phyloP scores from a whole-genome alignment of 2,113 vertebrate species.

The Laticauda laticaudata region DNA sequence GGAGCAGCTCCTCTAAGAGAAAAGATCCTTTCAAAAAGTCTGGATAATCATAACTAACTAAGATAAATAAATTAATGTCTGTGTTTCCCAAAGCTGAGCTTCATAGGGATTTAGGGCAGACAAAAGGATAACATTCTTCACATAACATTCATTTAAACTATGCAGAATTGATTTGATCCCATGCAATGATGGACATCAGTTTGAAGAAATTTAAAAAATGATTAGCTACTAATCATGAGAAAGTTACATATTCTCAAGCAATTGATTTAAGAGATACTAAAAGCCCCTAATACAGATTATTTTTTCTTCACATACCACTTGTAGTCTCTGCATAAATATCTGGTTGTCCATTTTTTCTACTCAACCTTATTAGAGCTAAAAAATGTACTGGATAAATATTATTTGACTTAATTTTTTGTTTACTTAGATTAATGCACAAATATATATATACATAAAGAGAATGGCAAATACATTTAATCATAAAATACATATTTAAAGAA shows the following conservation, averaged over 20 bases:
- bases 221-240: neutral
- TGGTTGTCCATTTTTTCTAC: neutral
- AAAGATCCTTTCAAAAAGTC: neutral
- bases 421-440: neutral
- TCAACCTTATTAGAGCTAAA: neutral
- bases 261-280: neutral
- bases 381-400: neutral
- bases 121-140: neutral
- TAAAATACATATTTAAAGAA: neutral
- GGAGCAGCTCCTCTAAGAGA: neutral
- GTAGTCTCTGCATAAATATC: neutral
- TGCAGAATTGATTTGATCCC: neutral
- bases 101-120: neutral
- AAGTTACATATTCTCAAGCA: neutral
- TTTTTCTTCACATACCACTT: neutral
- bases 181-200: neutral
- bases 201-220: neutral
- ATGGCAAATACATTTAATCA: neutral
- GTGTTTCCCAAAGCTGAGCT: neutral
- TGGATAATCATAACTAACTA: neutral
- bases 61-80: neutral
- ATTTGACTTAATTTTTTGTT: neutral
- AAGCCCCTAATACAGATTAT: neutral
- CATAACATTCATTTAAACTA: neutral
- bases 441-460: neutral